Percentiles rank a stretch among this genome's conserved stretches.
Evolutionary conservation across 2,888 invertebrate genomes (phyloP).

Genomic region (Eumacrocentrus americanus): DNA sequence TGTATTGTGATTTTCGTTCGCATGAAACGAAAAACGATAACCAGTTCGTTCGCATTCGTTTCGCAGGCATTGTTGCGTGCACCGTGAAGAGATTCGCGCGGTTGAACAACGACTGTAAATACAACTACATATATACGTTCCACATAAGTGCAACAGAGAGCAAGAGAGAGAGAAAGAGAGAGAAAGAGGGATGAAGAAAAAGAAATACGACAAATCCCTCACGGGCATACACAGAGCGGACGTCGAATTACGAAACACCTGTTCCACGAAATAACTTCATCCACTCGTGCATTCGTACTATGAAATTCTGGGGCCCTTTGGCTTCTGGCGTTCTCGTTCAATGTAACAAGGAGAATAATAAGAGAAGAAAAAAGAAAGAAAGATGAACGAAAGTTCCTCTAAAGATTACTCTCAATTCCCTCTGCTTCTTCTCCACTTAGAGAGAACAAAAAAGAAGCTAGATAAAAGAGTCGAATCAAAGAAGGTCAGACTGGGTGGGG

Average conservation of each 20-base stretch:
- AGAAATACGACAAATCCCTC: slow-evolving; percentile 32
- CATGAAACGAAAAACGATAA: slow-evolving; percentile 8
- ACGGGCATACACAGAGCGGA: slow-evolving; percentile 24
- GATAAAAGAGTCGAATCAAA: too few species aligned
- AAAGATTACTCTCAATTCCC: background rate
- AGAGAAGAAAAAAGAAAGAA: slow-evolving; percentile 4
- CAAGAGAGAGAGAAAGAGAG: slow-evolving; percentile 28
- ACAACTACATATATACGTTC: slow-evolving; percentile 9
- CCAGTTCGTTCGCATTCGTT: slow-evolving; percentile 27
- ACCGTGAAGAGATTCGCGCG: slow-evolving; percentile 21
- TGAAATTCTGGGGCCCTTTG: slow-evolving; percentile 25
- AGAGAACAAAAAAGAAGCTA: background rate
- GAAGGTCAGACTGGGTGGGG: background rate
- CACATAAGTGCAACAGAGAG: slow-evolving; percentile 33
- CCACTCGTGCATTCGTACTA: slow-evolving; percentile 31
- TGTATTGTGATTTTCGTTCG: background rate
- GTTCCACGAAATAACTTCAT: slow-evolving; percentile 53
- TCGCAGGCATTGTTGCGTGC: slow-evolving; percentile 32
- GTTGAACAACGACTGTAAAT: slow-evolving; percentile 18
- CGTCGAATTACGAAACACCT: slow-evolving; percentile 56
- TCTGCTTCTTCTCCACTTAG: background rate
- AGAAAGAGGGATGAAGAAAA: slow-evolving; percentile 34
- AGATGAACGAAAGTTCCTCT: background rate
- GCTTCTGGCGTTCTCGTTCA: slow-evolving; percentile 17
- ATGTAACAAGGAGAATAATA: slow-evolving; percentile 8